phyloP scores from a whole-genome alignment of 1,140 invertebrate species.

The Hyposmocoma kahamanoa region DNA sequence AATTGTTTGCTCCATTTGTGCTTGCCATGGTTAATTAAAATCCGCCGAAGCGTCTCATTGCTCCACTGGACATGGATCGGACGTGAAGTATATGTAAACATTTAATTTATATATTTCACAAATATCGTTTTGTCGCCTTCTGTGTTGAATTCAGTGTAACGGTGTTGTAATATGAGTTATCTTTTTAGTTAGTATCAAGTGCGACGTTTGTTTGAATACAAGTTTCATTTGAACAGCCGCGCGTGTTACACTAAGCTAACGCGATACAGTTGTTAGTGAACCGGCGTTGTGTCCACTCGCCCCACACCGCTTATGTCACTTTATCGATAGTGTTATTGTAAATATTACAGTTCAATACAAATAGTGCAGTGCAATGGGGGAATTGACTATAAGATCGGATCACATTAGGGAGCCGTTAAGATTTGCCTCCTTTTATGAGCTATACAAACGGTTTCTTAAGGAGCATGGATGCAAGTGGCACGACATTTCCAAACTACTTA shows the following conservation, averaged over 20 bases:
- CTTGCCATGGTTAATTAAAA: slow-evolving; percentile 53
- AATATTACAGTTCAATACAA: no score
- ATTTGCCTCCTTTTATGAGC: slow-evolving; percentile 53
- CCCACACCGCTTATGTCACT: slow-evolving; percentile 23
- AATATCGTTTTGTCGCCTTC: not conserved
- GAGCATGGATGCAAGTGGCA: slow-evolving; percentile 68
- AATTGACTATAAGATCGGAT: slow-evolving; percentile 46
- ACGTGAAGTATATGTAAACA: not conserved
- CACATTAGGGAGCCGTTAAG: slow-evolving; percentile 38
- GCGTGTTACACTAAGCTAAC: not conserved
- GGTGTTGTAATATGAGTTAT: not conserved
- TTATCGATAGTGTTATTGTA: slow-evolving; percentile 13
- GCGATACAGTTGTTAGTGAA: slow-evolving; percentile 41
- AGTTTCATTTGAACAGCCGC: slow-evolving; percentile 10
- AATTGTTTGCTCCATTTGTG: slow-evolving; percentile 43
- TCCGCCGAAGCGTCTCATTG: slow-evolving; percentile 10
- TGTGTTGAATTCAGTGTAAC: not conserved
- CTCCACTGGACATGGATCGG: not conserved
- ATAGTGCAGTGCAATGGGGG: slow-evolving; percentile 40
- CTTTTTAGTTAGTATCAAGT: slow-evolving; percentile 1
- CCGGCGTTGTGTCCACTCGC: slow-evolving; percentile 40
- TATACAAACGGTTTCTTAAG: slow-evolving; percentile 62
- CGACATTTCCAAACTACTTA: slow-evolving; percentile 58
- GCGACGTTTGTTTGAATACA: slow-evolving; percentile 1
- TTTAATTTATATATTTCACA: not conserved